phyloP scores from a whole-genome alignment of 2,113 vertebrate species.

The Serinus canaria region DNA sequence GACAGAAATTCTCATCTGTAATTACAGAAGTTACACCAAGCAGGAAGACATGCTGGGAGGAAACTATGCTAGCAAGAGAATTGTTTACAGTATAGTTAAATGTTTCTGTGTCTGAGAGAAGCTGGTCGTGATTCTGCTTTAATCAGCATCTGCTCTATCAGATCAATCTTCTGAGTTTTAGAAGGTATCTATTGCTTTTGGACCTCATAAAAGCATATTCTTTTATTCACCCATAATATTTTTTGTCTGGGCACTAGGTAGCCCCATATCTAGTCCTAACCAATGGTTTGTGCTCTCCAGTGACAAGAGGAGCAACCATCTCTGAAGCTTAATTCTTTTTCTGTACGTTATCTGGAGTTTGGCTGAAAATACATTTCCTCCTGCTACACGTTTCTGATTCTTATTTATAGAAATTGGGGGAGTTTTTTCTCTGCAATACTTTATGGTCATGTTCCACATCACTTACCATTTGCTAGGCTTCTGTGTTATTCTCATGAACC shows the following conservation, averaged over 20 bases:
- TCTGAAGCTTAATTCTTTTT: not conserved
- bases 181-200: not conserved
- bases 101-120: not conserved
- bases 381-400: not conserved
- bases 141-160: not conserved
- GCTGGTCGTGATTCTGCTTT: not conserved
- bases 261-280: not conserved
- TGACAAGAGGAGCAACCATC: not conserved
- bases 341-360: not conserved
- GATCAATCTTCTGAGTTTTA: not conserved
- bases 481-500: not conserved
- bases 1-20: not conserved
- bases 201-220: slow-evolving; percentile 3
- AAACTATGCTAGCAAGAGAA: not conserved
- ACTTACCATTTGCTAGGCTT: not conserved
- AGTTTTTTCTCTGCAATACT: not conserved
- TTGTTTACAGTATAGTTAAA: not conserved
- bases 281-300: not conserved
- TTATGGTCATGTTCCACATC: not conserved
- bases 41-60: not conserved
- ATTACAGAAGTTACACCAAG: not conserved
- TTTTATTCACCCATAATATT: not conserved
- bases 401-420: not conserved
- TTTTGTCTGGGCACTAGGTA: not conserved
- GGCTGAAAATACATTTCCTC: not conserved